phyloP scores from a whole-genome alignment of 2,113 vertebrate species.

The Natator depressus region DNA sequence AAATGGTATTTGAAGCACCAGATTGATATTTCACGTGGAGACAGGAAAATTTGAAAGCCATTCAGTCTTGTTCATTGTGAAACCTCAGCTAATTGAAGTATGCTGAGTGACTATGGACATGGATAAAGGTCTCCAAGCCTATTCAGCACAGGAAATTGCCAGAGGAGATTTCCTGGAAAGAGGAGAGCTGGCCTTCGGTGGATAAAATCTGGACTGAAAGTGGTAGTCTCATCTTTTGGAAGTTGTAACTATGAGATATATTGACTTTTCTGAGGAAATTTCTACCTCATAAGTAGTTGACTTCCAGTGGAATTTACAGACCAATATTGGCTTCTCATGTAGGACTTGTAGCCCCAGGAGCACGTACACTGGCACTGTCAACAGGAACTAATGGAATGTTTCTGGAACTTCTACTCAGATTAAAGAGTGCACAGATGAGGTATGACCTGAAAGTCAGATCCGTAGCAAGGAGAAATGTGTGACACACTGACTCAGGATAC shows the following conservation, averaged over 20 bases:
- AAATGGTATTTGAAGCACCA: constrained; percentile 48
- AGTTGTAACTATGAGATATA: constrained; percentile 18
- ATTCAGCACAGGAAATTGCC: constrained; percentile 64
- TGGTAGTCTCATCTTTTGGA: constrained; percentile 23
- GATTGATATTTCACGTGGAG: constrained; percentile 56
- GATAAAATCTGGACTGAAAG: constrained; percentile 48
- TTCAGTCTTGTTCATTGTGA: constrained; percentile 23
- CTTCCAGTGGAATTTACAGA: not conserved
- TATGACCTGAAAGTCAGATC: not conserved
- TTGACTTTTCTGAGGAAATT: constrained; percentile 12
- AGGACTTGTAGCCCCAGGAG: rapidly evolving
- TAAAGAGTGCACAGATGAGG: rapidly evolving
- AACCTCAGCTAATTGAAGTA: not conserved
- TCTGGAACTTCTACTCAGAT: not conserved
- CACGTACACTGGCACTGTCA: not conserved
- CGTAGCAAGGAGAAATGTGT: not conserved
- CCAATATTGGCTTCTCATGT: not conserved
- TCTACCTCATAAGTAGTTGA: constrained; percentile 9
- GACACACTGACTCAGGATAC: not conserved
- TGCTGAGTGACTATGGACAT: not conserved
- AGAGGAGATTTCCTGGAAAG: constrained; percentile 42
- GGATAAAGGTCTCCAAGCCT: constrained; percentile 37
- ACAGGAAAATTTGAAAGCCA: constrained; percentile 68
- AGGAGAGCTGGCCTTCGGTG: constrained; percentile 12
- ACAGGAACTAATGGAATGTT: not conserved